phyloP scores from a whole-genome alignment of 35 echinoderm and acorn worm species.

The Eucidaris tribuloides region DNA sequence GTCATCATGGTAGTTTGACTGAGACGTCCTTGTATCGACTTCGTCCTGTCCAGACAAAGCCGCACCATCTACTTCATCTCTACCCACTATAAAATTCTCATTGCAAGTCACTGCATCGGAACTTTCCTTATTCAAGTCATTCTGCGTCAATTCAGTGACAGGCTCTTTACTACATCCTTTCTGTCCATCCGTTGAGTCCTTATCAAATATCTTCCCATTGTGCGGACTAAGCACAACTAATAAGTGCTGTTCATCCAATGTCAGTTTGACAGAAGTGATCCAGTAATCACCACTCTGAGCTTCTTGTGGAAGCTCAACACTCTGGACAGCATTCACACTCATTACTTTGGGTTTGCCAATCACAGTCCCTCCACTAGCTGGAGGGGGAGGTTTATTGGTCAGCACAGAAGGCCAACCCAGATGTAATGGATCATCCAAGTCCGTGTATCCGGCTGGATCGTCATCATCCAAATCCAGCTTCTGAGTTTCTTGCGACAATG shows the following conservation, averaged over 20 bases:
- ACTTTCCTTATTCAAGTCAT: conserved; percentile 59
- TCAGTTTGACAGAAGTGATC: conserved; percentile 22
- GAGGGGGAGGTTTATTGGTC: background rate
- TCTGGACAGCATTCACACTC: conserved; percentile 46
- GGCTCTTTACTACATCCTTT: conserved; percentile 5
- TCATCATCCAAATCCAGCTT: conserved; percentile 60
- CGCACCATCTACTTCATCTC: background rate
- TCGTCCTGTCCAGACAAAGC: background rate
- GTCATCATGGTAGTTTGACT: background rate
- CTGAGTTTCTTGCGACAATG: conserved; percentile 40
- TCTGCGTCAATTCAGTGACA: conserved; percentile 16
- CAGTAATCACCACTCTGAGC: conserved; percentile 39
- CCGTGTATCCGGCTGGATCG: conserved; percentile 17
- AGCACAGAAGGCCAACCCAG: background rate
- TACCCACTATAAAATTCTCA: background rate
- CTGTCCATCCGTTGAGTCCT: conserved; percentile 14
- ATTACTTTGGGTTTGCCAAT: background rate
- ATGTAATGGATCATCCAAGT: conserved; percentile 1
- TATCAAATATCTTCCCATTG: conserved; percentile 42
- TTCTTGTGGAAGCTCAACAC: conserved; percentile 28
- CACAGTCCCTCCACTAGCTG: background rate
- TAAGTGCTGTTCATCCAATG: conserved; percentile 47
- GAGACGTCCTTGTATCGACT: background rate
- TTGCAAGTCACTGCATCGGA: background rate
- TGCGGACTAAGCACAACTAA: conserved; percentile 55